Evolutionary conservation across 2,797 vertebrate genomes (phyloP).

Genomic region (Vultur gryphus): DNA sequence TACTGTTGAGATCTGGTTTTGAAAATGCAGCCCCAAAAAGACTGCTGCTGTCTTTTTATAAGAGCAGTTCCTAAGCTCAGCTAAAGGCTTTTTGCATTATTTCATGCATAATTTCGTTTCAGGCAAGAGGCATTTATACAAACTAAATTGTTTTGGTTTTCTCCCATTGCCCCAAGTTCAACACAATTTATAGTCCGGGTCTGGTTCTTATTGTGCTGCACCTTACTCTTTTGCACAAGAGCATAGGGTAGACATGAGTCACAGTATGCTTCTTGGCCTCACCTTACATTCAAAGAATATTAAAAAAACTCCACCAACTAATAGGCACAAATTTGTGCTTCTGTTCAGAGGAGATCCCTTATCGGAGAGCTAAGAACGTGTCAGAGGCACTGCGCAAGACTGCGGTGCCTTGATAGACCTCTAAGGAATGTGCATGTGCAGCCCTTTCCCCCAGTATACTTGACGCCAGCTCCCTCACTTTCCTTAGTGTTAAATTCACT

Average conservation of each 20-base stretch:
- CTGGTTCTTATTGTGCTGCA: not conserved
- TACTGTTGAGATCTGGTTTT: not conserved
- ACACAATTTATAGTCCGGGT: not conserved
- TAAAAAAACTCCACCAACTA: not conserved
- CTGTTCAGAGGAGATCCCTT: not conserved
- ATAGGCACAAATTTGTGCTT: not conserved
- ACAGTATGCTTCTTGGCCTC: not conserved
- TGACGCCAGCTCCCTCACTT: not conserved
- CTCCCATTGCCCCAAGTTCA: not conserved
- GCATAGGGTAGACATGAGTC: not conserved
- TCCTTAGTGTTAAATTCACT: not conserved
- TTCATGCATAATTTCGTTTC: not conserved
- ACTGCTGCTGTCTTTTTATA: not conserved
- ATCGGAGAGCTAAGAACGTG: accelerated
- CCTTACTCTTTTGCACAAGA: not conserved
- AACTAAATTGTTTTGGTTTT: not conserved
- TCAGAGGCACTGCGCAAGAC: not conserved
- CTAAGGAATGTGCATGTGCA: not conserved
- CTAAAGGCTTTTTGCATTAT: not conserved
- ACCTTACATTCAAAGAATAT: not conserved
- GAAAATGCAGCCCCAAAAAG: not conserved
- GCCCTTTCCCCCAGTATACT: not conserved
- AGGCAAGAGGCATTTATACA: not conserved
- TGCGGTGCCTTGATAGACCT: not conserved
- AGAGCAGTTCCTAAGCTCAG: not conserved